Evolutionary conservation across 2,888 invertebrate genomes (phyloP).

Genomic region (Ormyrus rosae): DNA sequence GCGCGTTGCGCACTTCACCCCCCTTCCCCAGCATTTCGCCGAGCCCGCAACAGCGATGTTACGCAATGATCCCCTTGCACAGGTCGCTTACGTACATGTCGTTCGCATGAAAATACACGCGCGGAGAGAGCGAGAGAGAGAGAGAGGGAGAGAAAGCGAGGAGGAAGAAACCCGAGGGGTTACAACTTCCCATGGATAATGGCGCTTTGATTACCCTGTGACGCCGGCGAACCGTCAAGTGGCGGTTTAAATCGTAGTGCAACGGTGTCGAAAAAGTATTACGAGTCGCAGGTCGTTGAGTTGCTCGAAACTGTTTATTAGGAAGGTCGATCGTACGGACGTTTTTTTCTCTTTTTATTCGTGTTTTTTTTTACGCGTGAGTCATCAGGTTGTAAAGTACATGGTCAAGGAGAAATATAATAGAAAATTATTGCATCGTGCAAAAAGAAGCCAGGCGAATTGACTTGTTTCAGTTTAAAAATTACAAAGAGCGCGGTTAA

Average conservation of each 20-base stretch:
- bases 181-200: conserved; percentile 75
- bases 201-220: conserved; percentile 74
- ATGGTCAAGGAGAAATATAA: no score
- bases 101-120: conserved; percentile 15
- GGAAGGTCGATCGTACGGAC: no score
- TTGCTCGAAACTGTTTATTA: not conserved
- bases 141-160: not conserved
- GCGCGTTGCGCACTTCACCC: no score
- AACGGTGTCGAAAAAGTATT: conserved; percentile 60
- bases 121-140: not conserved
- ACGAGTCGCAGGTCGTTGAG: not conserved
- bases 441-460: no score
- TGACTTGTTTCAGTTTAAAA: no score
- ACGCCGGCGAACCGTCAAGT: conserved; percentile 72
- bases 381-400: no score
- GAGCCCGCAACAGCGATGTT: not conserved
- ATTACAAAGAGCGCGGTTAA: no score
- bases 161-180: conserved; percentile 62
- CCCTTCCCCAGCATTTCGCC: not conserved
- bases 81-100: not conserved
- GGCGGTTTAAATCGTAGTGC: conserved; percentile 65
- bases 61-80: not conserved
- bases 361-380: no score
- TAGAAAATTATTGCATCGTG: no score
- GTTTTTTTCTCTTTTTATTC: no score